These are phyloP conservation scores for Ormia ochracea DNA, from an alignment of 2,888 invertebrate genomes.

Conservation along the genomic window DNA sequence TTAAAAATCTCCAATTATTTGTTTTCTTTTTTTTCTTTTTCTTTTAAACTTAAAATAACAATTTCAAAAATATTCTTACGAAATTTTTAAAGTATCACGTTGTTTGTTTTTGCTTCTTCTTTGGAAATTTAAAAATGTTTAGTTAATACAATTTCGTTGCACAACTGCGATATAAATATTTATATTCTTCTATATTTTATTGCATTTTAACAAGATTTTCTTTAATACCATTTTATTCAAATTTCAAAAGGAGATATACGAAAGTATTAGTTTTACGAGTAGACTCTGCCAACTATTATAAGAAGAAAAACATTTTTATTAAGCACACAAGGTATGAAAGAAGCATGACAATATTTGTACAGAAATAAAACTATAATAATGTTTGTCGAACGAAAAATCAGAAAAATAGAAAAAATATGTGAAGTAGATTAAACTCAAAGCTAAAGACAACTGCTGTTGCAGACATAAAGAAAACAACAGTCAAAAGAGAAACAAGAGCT, in stretches of 20 bases:
- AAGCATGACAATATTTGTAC: conserved; percentile 43
- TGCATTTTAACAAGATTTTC: conserved; percentile 23
- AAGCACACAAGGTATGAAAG: conserved; percentile 22
- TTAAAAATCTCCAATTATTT: too few relatives aligned
- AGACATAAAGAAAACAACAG: conserved; percentile 21
- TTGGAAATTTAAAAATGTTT: too few relatives aligned
- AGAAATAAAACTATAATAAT: conserved; percentile 38
- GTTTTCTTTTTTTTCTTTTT: too few relatives aligned
- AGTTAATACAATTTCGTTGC: too few relatives aligned
- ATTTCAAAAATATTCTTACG: too few relatives aligned
- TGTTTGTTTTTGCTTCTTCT: too few relatives aligned
- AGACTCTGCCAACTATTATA: conserved; percentile 29
- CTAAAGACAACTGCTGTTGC: conserved; percentile 27
- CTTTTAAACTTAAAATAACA: too few relatives aligned
- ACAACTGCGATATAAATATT: background rate
- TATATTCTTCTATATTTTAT: background rate
- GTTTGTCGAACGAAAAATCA: conserved; percentile 8
- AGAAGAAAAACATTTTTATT: background rate
- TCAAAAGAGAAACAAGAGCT: background rate
- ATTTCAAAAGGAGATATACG: conserved; percentile 34
- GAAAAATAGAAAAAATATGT: background rate
- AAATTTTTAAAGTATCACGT: too few relatives aligned
- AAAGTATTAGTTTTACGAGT: background rate
- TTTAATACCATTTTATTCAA: conserved; percentile 45
- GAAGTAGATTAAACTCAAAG: conserved; percentile 30